Conservation (phyloP, 2,888 invertebrate species). For the Temnothorax rugatulus region DNA sequence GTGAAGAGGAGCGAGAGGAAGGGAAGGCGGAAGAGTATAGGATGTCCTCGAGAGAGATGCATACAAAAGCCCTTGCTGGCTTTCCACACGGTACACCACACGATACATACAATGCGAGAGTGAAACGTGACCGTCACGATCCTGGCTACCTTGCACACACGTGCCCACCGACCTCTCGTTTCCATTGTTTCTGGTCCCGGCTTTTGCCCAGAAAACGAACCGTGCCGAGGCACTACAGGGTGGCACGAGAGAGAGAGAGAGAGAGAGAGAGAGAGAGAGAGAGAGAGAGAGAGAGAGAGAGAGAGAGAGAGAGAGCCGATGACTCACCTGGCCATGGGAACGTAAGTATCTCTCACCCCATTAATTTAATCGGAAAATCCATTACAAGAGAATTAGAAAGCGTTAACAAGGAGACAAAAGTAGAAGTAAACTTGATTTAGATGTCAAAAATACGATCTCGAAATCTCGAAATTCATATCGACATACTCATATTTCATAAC, state of each 20-base stretch:
- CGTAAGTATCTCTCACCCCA: conserved; percentile 4
- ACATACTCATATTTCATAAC: neutral
- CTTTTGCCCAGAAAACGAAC: conserved; percentile 79
- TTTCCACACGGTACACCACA: conserved; percentile 21
- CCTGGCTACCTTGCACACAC: conserved; percentile 75
- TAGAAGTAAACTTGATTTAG: neutral
- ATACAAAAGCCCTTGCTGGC: conserved; percentile 32
- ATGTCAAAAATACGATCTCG: neutral
- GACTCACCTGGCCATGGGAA: conserved; percentile 77
- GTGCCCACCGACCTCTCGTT: conserved; percentile 79
- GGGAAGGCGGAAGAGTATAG: conserved; percentile 29
- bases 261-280: conserved; percentile 50
- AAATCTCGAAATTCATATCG: neutral
- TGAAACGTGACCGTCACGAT: conserved; percentile 82
- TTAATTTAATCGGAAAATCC: conserved; percentile 4
- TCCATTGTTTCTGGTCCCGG: conserved; percentile 80
- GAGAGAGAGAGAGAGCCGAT: conserved; percentile 65
- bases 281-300: conserved; percentile 56
- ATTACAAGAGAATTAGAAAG: neutral
- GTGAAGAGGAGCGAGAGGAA: neutral
- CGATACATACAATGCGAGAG: conserved; percentile 62
- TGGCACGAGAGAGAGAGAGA: conserved; percentile 56
- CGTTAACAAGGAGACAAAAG: neutral
- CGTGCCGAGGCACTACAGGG: conserved; percentile 68
- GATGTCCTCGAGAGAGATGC: conserved; percentile 18